These are phyloP conservation scores for Crossaster papposus DNA, from an alignment of 53 echinoderm and acorn worm genomes.

Conservation along the genomic window DNA sequence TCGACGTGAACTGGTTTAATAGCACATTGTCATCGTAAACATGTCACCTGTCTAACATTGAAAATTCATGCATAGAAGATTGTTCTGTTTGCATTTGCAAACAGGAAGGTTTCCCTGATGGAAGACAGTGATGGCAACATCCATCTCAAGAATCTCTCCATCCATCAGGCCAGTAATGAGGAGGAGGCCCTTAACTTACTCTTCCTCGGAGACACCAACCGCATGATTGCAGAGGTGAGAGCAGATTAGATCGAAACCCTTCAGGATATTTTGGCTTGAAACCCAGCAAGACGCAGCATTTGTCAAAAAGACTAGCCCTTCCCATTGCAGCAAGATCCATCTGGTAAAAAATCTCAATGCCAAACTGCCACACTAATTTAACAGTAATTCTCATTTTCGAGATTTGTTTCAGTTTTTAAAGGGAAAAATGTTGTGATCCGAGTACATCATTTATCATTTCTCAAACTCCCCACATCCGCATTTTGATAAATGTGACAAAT, in stretches of 20 bases:
- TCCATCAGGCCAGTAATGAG: slow-evolving; percentile 91
- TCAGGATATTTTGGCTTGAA: too few species aligned
- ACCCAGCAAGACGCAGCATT: too few species aligned
- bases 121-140: slow-evolving; percentile 96
- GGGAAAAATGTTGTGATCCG: too few species aligned
- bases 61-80: background rate
- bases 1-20: background rate
- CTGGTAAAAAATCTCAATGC: too few species aligned
- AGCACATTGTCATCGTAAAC: background rate
- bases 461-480: too few species aligned
- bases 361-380: too few species aligned
- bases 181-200: slow-evolving; percentile 98
- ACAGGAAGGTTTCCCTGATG: slow-evolving; percentile 92
- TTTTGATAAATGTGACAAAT: too few species aligned
- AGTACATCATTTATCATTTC: too few species aligned
- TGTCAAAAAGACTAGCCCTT: too few species aligned
- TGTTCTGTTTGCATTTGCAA: slow-evolving; percentile 15
- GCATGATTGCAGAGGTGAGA: slow-evolving; percentile 98
- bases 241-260: background rate
- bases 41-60: background rate
- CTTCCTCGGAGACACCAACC: slow-evolving; percentile 96
- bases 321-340: too few species aligned
- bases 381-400: too few species aligned
- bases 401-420: too few species aligned
- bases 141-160: slow-evolving; percentile 92